These are phyloP conservation scores for Tribolium madens DNA, from an alignment of 1,140 invertebrate genomes.

Conservation along the genomic window DNA sequence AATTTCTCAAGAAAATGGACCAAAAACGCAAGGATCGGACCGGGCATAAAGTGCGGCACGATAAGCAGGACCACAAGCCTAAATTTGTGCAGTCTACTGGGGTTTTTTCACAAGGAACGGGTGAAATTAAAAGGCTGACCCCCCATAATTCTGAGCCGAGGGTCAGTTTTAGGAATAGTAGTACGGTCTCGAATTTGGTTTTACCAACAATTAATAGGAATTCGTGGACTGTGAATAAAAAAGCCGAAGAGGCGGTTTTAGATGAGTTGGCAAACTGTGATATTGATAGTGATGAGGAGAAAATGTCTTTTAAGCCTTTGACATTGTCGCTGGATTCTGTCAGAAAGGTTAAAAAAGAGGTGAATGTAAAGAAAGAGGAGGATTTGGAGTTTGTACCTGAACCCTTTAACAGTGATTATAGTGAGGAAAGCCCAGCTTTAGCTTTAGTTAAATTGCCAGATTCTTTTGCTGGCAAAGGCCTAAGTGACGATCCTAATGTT, in stretches of 20 bases:
- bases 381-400: conserved; percentile 43
- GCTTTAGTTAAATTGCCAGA: conserved; percentile 52
- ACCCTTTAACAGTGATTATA: conserved; percentile 44
- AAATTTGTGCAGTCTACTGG: conserved; percentile 56
- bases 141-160: conserved; percentile 23
- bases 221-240: conserved; percentile 53
- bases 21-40: conserved; percentile 43
- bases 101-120: conserved; percentile 58
- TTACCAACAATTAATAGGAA: conserved; percentile 56
- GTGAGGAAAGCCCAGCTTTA: conserved; percentile 52
- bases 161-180: conserved; percentile 43
- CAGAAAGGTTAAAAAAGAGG: conserved; percentile 41
- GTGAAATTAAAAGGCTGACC: conserved; percentile 37
- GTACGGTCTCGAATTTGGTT: conserved; percentile 36
- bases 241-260: conserved; percentile 53
- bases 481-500: conserved; percentile 58
- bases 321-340: conserved; percentile 33
- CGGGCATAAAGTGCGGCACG: conserved; percentile 24
- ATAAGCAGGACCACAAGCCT: conserved; percentile 38
- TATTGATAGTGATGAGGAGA: conserved; percentile 52
- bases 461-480: conserved; percentile 58
- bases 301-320: conserved; percentile 50
- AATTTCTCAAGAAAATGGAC: conserved; percentile 47
- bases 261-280: conserved; percentile 48
- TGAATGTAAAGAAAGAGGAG: conserved; percentile 45